phyloP scores from a whole-genome alignment of 2,888 invertebrate genomes.

The Drosophila macrothrix region DNA sequence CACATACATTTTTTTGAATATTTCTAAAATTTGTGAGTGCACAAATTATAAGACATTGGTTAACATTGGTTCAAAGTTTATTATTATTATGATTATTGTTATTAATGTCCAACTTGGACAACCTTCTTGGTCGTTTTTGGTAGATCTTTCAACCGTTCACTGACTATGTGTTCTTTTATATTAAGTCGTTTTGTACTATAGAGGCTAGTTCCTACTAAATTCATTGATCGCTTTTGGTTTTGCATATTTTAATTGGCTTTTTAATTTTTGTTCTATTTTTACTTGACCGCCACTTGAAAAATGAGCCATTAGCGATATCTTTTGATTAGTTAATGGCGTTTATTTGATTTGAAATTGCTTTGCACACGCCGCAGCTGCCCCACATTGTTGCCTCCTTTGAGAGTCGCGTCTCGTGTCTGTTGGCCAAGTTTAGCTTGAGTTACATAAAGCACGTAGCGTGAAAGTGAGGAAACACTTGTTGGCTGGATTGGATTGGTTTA shows the following conservation, averaged over 20 bases:
- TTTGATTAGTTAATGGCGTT: conserved; percentile 76
- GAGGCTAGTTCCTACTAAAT: neutral
- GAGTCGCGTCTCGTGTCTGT: neutral
- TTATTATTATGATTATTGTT: neutral
- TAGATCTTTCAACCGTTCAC: neutral
- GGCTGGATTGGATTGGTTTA: conserved; percentile 39
- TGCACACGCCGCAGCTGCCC: conserved; percentile 34
- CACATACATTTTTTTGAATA: too few species aligned
- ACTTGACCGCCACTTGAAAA: neutral
- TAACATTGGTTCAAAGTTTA: too few species aligned
- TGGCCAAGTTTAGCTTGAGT: conserved; percentile 23
- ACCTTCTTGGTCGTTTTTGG: neutral
- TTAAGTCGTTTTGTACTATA: fast-evolving
- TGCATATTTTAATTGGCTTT: conserved; percentile 22
- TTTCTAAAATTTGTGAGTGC: neutral
- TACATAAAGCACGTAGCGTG: conserved; percentile 64
- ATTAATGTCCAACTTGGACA: neutral
- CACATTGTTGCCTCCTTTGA: neutral
- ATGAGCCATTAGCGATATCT: conserved; percentile 22
- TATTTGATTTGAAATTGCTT: conserved; percentile 67
- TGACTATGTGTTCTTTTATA: neutral
- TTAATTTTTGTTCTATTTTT: conserved; percentile 1
- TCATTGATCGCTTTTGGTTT: neutral
- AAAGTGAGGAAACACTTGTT: conserved; percentile 69
- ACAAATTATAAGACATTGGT: too few species aligned